A percentile compares a stretch with the other conserved stretches of the same genome.
phyloP scores from a whole-genome alignment of 2,888 invertebrate genomes.

The Lepas anatifera region DNA sequence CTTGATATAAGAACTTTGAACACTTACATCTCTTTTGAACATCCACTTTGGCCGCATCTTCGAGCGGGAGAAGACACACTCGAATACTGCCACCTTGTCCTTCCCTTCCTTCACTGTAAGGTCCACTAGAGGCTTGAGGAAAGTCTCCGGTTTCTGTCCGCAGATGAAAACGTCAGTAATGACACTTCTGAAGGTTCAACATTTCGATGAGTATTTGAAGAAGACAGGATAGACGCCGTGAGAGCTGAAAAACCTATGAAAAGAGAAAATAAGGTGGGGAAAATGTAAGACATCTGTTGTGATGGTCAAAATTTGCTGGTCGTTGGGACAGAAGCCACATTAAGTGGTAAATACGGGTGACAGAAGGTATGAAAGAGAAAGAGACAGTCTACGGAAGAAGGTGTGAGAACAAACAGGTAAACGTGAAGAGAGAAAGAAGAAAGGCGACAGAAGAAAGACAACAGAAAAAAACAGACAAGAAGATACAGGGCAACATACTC shows the following conservation, averaged over 20 bases:
- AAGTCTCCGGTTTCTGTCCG: constrained; percentile 93
- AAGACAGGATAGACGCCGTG: too few species aligned
- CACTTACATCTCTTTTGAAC: constrained; percentile 80
- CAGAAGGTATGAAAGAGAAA: background rate
- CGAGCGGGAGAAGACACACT: constrained; percentile 92
- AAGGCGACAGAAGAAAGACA: constrained; percentile 19
- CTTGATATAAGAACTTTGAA: too few species aligned
- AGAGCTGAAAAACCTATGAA: too few species aligned
- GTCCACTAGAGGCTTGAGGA: constrained; percentile 88
- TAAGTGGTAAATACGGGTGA: background rate
- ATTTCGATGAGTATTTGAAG: too few species aligned
- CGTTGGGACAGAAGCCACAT: background rate
- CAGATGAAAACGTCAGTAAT: constrained; percentile 15
- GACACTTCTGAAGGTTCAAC: too few species aligned
- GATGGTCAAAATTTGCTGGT: too few species aligned
- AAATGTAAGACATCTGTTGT: too few species aligned
- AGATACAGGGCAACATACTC: too few species aligned
- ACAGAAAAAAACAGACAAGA: constrained; percentile 9
- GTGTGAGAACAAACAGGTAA: constrained; percentile 15
- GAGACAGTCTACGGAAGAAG: constrained; percentile 11
- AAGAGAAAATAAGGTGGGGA: too few species aligned
- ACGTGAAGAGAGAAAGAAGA: constrained; percentile 24
- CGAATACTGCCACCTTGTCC: constrained; percentile 87
- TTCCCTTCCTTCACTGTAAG: constrained; percentile 89
- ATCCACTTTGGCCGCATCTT: constrained; percentile 87